phyloP scores from a whole-genome alignment of 2,113 vertebrate genomes.

The sheep (Ovis aries) region ARS-UI_Ramb_v3.0 NC_056078.1:16844501-16845000 shows the following conservation, averaged over 20 bases:
- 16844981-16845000: not conserved
- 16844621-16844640: not conserved
- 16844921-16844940: not conserved
- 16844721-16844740: not conserved
- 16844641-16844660: not conserved
- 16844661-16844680: not conserved
- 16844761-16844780: not conserved
- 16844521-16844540: not conserved
- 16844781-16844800: not conserved
- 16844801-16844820: not conserved
- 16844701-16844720: not conserved
- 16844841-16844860: not conserved
- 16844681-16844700: not conserved
- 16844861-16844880: not conserved
- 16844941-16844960: not conserved
- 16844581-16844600: not conserved
- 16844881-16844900: not conserved
- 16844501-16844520: not conserved
- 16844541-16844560: not conserved
- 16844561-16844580: not conserved
- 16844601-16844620: not conserved
- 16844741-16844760: not conserved
- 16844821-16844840: not conserved
- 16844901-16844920: not conserved
- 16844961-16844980: not conserved